Evolutionary conservation across 1,140 invertebrate genomes (phyloP).

Genomic region (Parapsyche elsis): DNA sequence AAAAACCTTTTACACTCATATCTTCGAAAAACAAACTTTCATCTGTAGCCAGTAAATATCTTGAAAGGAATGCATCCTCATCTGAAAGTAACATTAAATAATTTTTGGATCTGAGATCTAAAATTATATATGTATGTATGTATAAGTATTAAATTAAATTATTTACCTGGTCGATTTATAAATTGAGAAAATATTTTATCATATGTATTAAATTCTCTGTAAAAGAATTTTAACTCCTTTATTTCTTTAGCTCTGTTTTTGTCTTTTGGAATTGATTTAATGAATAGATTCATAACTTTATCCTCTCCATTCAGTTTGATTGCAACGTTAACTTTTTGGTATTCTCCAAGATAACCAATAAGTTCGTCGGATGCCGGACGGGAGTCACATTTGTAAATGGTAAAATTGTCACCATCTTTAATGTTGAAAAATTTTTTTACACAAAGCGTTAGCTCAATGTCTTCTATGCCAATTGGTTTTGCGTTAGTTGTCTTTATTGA

Average conservation of each 20-base stretch:
- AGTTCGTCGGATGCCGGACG: not conserved
- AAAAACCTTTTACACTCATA: conserved; percentile 38
- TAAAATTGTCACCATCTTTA: not conserved
- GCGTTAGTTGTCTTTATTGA: no score
- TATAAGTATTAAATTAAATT: conserved; percentile 5
- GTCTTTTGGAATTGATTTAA: conserved; percentile 24
- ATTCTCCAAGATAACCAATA: conserved; percentile 12
- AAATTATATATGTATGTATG: not conserved
- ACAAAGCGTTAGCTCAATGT: not conserved
- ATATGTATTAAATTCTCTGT: conserved; percentile 23
- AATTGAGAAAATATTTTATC: conserved; percentile 5
- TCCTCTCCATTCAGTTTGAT: not conserved
- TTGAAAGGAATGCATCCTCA: conserved; percentile 30
- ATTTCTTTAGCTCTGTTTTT: conserved; percentile 1
- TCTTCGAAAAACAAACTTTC: conserved; percentile 51
- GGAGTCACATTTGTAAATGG: conserved; percentile 26
- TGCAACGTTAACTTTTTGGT: conserved; percentile 1
- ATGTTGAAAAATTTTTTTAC: not conserved
- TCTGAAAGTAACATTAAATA: conserved; percentile 33
- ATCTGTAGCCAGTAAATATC: conserved; percentile 22
- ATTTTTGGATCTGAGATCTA: not conserved
- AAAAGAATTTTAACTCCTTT: not conserved
- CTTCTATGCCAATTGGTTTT: no score
- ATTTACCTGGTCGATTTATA: conserved; percentile 3
- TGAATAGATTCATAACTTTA: conserved; percentile 13